Evolutionary conservation across 1,140 invertebrate species (phyloP).

Genomic region (Pogonomyrmex barbatus): DNA sequence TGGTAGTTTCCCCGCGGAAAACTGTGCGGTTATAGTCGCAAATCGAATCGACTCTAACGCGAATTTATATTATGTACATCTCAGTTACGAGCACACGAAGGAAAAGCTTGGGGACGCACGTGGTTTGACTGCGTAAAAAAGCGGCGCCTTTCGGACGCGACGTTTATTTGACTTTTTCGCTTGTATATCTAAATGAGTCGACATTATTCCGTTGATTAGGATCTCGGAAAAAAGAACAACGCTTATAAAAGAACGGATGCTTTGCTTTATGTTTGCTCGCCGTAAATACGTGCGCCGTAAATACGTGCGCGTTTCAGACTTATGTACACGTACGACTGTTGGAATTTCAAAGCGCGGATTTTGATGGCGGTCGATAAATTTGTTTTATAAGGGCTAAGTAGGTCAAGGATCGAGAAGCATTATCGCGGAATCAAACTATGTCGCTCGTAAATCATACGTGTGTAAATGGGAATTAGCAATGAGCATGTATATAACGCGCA

Average conservation of each 20-base stretch:
- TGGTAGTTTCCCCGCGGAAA: background rate
- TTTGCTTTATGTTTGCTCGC: background rate
- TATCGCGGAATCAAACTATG: background rate
- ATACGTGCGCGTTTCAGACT: background rate
- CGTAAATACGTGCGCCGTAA: no score
- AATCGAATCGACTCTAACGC: background rate
- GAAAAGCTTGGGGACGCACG: background rate
- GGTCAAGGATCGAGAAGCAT: slow-evolving; percentile 8
- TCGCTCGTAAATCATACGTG: slow-evolving; percentile 20
- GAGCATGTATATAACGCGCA: background rate
- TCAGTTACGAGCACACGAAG: background rate
- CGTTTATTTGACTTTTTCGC: background rate
- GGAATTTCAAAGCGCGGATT: background rate
- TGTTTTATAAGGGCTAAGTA: background rate
- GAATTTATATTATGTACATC: background rate
- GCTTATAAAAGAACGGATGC: background rate
- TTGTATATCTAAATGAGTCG: background rate
- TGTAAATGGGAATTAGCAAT: slow-evolving; percentile 22
- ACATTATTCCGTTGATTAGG: background rate
- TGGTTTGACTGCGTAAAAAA: background rate
- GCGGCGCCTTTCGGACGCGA: background rate
- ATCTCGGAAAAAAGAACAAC: background rate
- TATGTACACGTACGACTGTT: background rate
- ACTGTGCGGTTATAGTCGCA: background rate
- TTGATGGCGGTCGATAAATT: background rate